Percentiles rank a stretch among this genome's conserved stretches.
These are phyloP conservation scores for Pocillopora damicornis DNA, from an alignment of 64 coral and sea anemone genomes.

Conservation along the genomic window DNA sequence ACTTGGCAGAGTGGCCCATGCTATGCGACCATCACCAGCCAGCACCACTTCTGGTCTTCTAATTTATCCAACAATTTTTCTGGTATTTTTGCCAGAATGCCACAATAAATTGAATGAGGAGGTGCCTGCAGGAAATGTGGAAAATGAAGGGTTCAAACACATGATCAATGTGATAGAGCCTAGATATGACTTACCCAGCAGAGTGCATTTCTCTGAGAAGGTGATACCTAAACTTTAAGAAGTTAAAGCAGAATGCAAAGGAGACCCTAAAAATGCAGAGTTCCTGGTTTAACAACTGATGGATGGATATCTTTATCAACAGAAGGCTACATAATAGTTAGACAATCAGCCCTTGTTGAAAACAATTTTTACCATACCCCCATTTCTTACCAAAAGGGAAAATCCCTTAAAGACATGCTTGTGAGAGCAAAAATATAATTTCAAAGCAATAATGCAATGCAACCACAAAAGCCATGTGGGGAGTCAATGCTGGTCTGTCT, in stretches of 20 bases:
- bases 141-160: slow-evolving; percentile 10
- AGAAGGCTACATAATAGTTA: slow-evolving; percentile 5
- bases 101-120: slow-evolving; percentile 16
- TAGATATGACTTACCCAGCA: background rate
- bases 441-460: too few relatives aligned
- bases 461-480: too few relatives aligned
- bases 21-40: slow-evolving; percentile 27
- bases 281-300: slow-evolving; percentile 15
- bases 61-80: background rate
- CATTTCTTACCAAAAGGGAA: slow-evolving; percentile 4
- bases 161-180: background rate
- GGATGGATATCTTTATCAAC: slow-evolving; percentile 20
- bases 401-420: too few relatives aligned
- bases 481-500: too few relatives aligned
- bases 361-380: background rate
- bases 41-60: slow-evolving; percentile 14
- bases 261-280: background rate
- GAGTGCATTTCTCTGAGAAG: slow-evolving; percentile 15
- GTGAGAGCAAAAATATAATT: too few relatives aligned
- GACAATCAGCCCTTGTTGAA: background rate
- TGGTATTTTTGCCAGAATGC: slow-evolving; percentile 27
- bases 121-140: slow-evolving; percentile 21
- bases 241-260: slow-evolving; percentile 13
- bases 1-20: slow-evolving; percentile 35
- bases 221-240: slow-evolving; percentile 29